Conservation (phyloP, 2,888 invertebrate species). For the Chironomus tentans region DNA sequence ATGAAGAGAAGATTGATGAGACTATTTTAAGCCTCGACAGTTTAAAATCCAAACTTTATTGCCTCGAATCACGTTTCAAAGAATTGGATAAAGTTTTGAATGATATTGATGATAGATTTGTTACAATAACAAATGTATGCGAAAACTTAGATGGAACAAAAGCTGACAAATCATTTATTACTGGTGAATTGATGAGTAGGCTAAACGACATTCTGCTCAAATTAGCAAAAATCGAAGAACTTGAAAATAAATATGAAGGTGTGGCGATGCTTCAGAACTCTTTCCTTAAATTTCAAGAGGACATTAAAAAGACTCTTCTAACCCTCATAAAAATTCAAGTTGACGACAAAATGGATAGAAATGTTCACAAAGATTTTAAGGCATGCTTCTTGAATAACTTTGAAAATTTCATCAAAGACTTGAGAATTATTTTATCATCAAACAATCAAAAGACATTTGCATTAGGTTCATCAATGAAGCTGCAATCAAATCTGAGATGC, state of each 20-base stretch:
- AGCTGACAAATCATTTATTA: neutral
- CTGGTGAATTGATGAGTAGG: neutral
- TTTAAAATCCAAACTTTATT: neutral
- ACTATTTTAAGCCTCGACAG: neutral
- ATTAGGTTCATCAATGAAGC: neutral
- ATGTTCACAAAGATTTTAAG: neutral
- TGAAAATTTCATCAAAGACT: neutral
- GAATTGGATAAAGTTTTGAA: neutral
- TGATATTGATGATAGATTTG: neutral
- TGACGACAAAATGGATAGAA: neutral
- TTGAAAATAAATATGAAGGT: neutral
- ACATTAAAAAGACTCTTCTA: neutral
- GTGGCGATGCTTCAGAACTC: neutral
- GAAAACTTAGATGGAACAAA: neutral
- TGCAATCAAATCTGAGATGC: neutral
- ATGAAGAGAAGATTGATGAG: neutral
- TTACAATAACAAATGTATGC: neutral
- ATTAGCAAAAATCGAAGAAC: neutral
- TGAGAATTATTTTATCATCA: neutral
- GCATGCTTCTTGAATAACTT: neutral
- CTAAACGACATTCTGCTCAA: neutral
- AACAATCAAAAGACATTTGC: neutral
- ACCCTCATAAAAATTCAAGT: neutral
- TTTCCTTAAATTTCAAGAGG: neutral
- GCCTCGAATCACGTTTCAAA: neutral